These are phyloP conservation scores for Brachystomella parvula DNA, from an alignment of 1,140 invertebrate species.

Conservation along the genomic window DNA sequence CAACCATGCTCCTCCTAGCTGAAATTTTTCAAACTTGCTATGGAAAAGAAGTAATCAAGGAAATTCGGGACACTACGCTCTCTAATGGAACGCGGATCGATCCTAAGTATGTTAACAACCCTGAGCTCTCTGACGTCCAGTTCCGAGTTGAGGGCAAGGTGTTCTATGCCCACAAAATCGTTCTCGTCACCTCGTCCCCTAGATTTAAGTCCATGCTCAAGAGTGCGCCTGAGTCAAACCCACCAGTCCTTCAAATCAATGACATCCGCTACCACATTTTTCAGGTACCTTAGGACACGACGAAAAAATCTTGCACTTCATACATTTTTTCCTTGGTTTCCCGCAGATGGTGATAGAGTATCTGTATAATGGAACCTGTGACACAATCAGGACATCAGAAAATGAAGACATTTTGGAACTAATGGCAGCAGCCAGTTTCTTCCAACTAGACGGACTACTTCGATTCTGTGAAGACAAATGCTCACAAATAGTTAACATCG, in stretches of 20 bases:
- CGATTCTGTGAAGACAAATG: constrained; percentile 76
- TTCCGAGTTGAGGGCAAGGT: constrained; percentile 81
- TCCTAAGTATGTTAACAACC: constrained; percentile 86
- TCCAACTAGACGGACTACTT: constrained; percentile 75
- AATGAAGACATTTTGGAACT: constrained; percentile 73
- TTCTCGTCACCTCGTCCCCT: constrained; percentile 79
- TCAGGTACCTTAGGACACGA: constrained; percentile 54
- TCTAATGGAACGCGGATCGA: constrained; percentile 67
- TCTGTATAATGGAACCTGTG: constrained; percentile 74
- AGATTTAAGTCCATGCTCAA: constrained; percentile 77
- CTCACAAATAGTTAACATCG: constrained; percentile 70
- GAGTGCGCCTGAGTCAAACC: constrained; percentile 61
- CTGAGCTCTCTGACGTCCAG: constrained; percentile 79
- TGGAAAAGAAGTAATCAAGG: constrained; percentile 73
- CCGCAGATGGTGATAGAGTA: constrained; percentile 85
- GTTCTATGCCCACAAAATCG: constrained; percentile 91
- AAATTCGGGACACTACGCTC: constrained; percentile 62
- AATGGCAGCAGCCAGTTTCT: constrained; percentile 86
- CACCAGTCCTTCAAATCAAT: constrained; percentile 78
- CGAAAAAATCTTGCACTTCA: not conserved
- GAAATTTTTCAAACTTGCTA: constrained; percentile 84
- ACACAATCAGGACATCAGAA: constrained; percentile 44
- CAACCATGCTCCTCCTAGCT: constrained; percentile 72
- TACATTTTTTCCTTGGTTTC: constrained; percentile 39
- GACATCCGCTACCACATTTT: constrained; percentile 87